Conservation (phyloP, 1,140 invertebrate genomes). For the Cardiocondyla obscurior region DNA sequence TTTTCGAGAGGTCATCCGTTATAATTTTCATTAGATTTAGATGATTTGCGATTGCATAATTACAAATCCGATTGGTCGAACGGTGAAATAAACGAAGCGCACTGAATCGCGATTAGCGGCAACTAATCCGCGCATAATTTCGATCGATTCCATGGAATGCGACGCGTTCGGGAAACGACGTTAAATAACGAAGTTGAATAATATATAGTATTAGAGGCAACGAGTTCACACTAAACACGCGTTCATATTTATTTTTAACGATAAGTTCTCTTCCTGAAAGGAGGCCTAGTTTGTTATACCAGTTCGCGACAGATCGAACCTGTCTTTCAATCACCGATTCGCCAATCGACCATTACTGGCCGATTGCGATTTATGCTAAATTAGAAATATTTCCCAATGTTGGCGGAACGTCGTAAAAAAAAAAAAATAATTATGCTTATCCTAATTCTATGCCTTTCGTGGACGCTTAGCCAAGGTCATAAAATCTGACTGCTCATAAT, state of each 20-base stretch:
- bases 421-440: too few relatives aligned
- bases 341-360: background rate
- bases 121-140: constrained; percentile 47
- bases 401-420: background rate
- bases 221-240: background rate
- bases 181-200: constrained; percentile 68
- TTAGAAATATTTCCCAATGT: background rate
- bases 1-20: background rate
- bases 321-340: background rate
- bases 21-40: constrained; percentile 31
- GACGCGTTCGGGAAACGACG: constrained; percentile 31
- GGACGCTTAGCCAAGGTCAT: background rate
- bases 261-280: constrained; percentile 66
- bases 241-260: constrained; percentile 47
- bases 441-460: background rate
- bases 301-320: background rate
- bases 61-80: constrained; percentile 7
- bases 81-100: constrained; percentile 37
- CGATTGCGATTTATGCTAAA: background rate
- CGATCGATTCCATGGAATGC: constrained; percentile 9
- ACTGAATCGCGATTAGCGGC: constrained; percentile 38
- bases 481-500: background rate
- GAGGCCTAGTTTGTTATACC: constrained; percentile 36
- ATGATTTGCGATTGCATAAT: constrained; percentile 35
- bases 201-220: constrained; percentile 51